Evolutionary conservation across 2,888 invertebrate species (phyloP).

Genomic region (Amiota mariae): DNA sequence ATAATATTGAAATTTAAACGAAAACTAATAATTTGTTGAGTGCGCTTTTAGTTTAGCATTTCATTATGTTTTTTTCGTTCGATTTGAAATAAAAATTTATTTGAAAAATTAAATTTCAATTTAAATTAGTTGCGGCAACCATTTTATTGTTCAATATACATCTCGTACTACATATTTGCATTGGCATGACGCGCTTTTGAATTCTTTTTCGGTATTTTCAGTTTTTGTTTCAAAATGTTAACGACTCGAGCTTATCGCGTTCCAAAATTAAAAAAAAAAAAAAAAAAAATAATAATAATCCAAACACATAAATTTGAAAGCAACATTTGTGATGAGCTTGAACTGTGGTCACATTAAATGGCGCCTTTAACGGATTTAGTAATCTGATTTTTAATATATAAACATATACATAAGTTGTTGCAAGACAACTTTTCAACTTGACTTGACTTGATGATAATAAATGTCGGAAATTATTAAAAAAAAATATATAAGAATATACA

Average conservation of each 20-base stretch:
- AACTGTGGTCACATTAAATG: constrained; percentile 41
- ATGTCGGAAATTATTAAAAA: constrained; percentile 7
- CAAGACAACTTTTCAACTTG: constrained; percentile 6
- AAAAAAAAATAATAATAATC: no score
- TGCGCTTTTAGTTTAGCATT: constrained; percentile 40
- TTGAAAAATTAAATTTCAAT: constrained; percentile 57
- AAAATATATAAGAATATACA: neutral
- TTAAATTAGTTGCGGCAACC: constrained; percentile 50
- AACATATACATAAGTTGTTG: constrained; percentile 1
- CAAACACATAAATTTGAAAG: constrained; percentile 55
- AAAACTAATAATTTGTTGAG: constrained; percentile 45
- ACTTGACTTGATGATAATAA: neutral
- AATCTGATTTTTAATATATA: neutral
- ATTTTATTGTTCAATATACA: neutral
- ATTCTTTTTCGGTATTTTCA: neutral
- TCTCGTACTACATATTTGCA: no score
- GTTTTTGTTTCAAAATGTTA: constrained; percentile 3
- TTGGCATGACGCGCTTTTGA: no score
- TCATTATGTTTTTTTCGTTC: constrained; percentile 27
- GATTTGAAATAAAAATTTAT: constrained; percentile 34
- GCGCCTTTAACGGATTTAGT: constrained; percentile 4
- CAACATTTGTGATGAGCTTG: constrained; percentile 52
- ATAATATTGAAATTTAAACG: constrained; percentile 34
- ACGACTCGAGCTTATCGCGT: constrained; percentile 43
- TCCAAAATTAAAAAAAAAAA: constrained; percentile 38